phyloP scores from a whole-genome alignment of 2,888 invertebrate genomes.

The Willowsia nigromaculata region DNA sequence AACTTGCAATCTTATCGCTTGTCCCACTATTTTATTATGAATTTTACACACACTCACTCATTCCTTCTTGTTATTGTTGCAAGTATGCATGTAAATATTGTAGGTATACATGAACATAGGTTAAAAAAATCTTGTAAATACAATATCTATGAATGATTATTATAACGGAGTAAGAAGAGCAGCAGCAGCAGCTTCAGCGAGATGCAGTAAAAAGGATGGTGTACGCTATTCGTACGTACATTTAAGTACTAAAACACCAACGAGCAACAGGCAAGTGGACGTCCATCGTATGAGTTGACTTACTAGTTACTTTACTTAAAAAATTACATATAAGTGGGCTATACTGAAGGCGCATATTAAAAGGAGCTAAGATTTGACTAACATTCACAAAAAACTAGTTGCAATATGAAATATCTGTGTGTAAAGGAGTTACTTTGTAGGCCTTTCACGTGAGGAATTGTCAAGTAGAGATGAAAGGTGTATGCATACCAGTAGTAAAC shows the following conservation, averaged over 20 bases:
- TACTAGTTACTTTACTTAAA: neutral
- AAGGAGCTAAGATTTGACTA: neutral
- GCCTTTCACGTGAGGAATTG: conserved; percentile 52
- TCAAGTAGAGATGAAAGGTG: conserved; percentile 42
- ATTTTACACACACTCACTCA: conserved; percentile 53
- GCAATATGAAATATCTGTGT: neutral
- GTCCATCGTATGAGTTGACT: conserved; percentile 22
- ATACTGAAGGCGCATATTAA: neutral
- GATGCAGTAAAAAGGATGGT: conserved; percentile 20
- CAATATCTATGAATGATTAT: conserved; percentile 30
- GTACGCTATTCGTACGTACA: neutral
- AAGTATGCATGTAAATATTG: conserved; percentile 9
- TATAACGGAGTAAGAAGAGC: conserved; percentile 6
- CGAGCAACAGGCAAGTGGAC: conserved; percentile 58
- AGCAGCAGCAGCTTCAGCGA: neutral
- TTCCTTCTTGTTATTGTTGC: conserved; percentile 20
- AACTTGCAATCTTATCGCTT: conserved; percentile 61
- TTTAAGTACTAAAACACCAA: neutral
- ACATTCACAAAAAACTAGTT: conserved; percentile 30
- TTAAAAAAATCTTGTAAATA: neutral
- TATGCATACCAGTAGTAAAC: neutral
- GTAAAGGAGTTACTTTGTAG: neutral
- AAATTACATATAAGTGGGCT: neutral
- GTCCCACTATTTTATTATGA: conserved; percentile 69
- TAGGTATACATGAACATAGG: conserved; percentile 4